Evolutionary conservation across 2,797 vertebrate species (phyloP).

Genomic region (Danionella dracula): DNA sequence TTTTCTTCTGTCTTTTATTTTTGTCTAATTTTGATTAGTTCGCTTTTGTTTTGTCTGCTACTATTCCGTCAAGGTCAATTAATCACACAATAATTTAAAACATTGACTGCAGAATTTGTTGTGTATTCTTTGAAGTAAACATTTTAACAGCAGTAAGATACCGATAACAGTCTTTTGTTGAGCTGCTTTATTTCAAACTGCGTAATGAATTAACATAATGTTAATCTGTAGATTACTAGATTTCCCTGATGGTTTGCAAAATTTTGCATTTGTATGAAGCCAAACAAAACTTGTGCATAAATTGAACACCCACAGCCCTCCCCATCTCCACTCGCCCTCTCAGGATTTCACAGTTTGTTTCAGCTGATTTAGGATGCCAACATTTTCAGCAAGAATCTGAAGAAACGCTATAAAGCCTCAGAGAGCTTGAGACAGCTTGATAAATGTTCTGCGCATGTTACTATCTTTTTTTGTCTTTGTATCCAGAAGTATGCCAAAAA

Average conservation of each 20-base stretch:
- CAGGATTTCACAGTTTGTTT: slow-evolving; percentile 13
- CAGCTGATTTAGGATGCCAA: slow-evolving; percentile 17
- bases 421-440: slow-evolving; percentile 19
- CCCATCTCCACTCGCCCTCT: background rate
- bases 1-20: too few relatives aligned
- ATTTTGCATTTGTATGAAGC: background rate
- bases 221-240: slow-evolving; percentile 2
- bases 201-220: slow-evolving; percentile 9
- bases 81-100: too few relatives aligned
- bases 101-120: too few relatives aligned
- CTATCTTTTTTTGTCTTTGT: slow-evolving; percentile 9
- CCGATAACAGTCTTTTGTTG: slow-evolving; percentile 3
- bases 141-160: background rate
- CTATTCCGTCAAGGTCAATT: too few relatives aligned
- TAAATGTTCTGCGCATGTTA: slow-evolving; percentile 16
- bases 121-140: background rate
- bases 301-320: slow-evolving; percentile 15
- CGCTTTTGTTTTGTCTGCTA: too few relatives aligned
- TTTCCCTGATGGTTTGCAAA: slow-evolving; percentile 13
- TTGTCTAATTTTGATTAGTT: too few relatives aligned
- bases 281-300: slow-evolving; percentile 13
- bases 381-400: slow-evolving; percentile 13
- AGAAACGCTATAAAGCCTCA: background rate
- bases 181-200: background rate
- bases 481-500: slow-evolving; percentile 4